Evolutionary conservation across 2,113 vertebrate species (phyloP).

Genomic region (Rutilus rutilus): DNA sequence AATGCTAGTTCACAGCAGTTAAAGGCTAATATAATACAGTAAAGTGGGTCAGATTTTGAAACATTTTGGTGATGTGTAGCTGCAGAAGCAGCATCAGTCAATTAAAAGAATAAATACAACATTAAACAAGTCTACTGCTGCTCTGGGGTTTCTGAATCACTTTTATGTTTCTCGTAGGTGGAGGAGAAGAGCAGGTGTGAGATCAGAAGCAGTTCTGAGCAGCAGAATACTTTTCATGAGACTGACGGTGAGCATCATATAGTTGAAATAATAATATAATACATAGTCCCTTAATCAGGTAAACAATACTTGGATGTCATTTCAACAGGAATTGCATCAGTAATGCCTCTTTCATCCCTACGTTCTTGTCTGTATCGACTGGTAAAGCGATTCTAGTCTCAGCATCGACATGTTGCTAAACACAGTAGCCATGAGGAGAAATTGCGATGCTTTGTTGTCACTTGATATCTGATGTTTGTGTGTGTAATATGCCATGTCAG

Average conservation of each 20-base stretch:
- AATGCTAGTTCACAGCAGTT: too few relatives aligned
- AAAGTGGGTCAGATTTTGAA: too few relatives aligned
- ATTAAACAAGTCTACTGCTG: not conserved
- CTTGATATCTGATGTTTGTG: conserved; percentile 8
- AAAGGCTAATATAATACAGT: too few relatives aligned
- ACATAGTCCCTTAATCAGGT: not conserved
- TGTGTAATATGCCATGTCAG: not conserved
- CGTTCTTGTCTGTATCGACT: not conserved
- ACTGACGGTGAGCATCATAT: conserved; percentile 47
- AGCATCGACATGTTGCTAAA: not conserved
- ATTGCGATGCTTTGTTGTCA: not conserved
- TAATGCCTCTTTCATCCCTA: conserved; percentile 21
- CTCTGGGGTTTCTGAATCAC: conserved; percentile 1
- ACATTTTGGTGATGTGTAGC: not conserved
- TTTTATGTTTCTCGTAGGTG: conserved; percentile 45
- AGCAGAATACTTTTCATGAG: conserved; percentile 51
- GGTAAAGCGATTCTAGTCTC: conserved; percentile 12
- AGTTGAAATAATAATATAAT: not conserved
- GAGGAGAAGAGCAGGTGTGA: conserved; percentile 58
- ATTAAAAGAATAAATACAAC: not conserved
- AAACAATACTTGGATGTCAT: not conserved
- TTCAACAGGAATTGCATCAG: conserved; percentile 27
- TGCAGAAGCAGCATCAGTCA: not conserved
- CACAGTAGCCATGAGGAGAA: not conserved
- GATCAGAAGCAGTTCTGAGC: conserved; percentile 53